A percentile compares a stretch with the other conserved stretches of the same genome.
Evolutionary conservation across 2,113 vertebrate species (phyloP).

Genomic region (Neomonachus schauinslandi): DNA sequence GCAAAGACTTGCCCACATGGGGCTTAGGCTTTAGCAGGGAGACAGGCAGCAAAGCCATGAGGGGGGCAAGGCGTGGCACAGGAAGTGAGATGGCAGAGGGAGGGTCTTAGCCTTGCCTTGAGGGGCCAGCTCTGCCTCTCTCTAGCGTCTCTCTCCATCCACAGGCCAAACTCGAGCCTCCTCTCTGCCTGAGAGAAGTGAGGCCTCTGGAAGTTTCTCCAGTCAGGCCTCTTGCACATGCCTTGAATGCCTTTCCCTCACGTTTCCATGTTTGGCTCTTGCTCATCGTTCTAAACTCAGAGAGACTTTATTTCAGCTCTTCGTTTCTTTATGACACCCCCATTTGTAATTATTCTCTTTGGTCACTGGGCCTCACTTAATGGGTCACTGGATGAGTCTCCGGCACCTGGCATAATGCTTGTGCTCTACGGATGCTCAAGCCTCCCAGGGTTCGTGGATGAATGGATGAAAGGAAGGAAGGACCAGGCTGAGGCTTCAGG

Average conservation of each 20-base stretch:
- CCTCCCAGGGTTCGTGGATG: neutral
- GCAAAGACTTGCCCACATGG: neutral
- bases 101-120: neutral
- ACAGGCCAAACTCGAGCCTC: neutral
- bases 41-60: too few relatives aligned
- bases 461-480: neutral
- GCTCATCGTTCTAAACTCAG: neutral
- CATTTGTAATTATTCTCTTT: neutral
- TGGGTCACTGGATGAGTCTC: neutral
- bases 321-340: neutral
- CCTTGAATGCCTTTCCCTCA: neutral
- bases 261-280: neutral
- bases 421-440: neutral
- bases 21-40: neutral
- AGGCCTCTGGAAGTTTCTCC: neutral
- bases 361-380: neutral
- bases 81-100: neutral
- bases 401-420: too few relatives aligned
- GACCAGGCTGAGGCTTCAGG: neutral
- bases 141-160: neutral
- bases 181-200: neutral
- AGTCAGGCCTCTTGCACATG: neutral
- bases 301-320: neutral
- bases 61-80: accelerated
- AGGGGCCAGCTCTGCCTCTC: neutral